Base-by-base conservation (phyloP, 2,113 vertebrate species). In the Nibea albiflora region DNA sequence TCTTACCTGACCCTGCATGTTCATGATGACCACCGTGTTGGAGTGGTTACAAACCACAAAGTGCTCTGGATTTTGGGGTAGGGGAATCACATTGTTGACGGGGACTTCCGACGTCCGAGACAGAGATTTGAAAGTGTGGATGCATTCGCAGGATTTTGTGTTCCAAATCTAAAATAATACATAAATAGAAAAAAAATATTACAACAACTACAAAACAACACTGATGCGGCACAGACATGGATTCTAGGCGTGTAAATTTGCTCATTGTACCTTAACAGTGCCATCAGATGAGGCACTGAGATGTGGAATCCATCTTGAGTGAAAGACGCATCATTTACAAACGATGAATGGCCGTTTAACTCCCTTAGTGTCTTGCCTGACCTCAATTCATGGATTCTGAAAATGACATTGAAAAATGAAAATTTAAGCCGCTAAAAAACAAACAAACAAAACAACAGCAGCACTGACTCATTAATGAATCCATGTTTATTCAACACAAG, bases 1-100 rank as follows among this genome's bases (percentile, higher is more conserved):
- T 57, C 96, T 90, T 93, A 99, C 98, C 80, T 99, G 97, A 12
- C 98, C 98, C 64, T 96, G 96, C 96, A 98, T 97, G 94, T 96
- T 98, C 97, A 99, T 97, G 84, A 99, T 95, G 85, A 98, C 96
- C 0, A 98, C 96, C 0, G 96, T 98, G 83, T 96, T 97, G 0
- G 98, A 99, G 76, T 97, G 95, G 94, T 98, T 99, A 82, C 98
- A 99, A 78, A 99, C 96, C 50, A 99, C 96, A 0, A 99, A 99
- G 90, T 98, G 97, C 77, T 99, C 97, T 2, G 98, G 97, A 67
- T 97, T 98, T 91, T 99, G 98, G 47, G 98, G 98, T 28, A 99
- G 95, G 46, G 96, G 93, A 76, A 97, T 95, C 63, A 99, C 98
- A 16, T 96, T 97, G 92, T 99, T 98, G 85, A 99, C 97, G 0